These are phyloP conservation scores for Ecdyonurus torrentis DNA, from an alignment of 2,888 invertebrate species.

Conservation along the genomic window DNA sequence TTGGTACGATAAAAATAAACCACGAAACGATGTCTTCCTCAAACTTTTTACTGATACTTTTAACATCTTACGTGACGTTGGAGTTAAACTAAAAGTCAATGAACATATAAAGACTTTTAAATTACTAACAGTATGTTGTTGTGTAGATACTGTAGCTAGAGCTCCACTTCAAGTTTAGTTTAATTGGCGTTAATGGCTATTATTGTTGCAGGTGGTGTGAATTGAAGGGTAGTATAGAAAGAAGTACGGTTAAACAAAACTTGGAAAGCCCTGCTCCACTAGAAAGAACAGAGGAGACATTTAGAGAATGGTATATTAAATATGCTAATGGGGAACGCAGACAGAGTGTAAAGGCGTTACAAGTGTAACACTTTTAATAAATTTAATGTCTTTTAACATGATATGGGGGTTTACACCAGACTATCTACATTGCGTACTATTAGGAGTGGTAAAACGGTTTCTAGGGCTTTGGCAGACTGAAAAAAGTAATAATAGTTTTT, in stretches of 20 bases:
- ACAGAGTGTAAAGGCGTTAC: background rate
- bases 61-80: no score
- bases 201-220: background rate
- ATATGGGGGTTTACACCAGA: slow-evolving; percentile 1
- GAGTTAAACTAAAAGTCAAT: no score
- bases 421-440: background rate
- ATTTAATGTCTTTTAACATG: background rate
- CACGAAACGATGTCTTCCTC: no score
- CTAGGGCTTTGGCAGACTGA: background rate
- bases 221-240: background rate
- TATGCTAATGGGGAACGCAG: background rate
- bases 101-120: no score
- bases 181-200: no score
- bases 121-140: no score
- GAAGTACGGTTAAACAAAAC: background rate
- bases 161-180: no score
- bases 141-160: no score
- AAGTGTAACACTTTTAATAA: background rate
- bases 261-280: background rate
- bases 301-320: background rate
- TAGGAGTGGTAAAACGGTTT: background rate
- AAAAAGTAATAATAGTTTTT: background rate
- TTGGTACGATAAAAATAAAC: no score
- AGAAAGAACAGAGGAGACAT: background rate
- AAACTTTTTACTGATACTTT: no score